Base-by-base conservation (phyloP, 2,113 vertebrate species). In the Muntiacus reevesi region DNA sequence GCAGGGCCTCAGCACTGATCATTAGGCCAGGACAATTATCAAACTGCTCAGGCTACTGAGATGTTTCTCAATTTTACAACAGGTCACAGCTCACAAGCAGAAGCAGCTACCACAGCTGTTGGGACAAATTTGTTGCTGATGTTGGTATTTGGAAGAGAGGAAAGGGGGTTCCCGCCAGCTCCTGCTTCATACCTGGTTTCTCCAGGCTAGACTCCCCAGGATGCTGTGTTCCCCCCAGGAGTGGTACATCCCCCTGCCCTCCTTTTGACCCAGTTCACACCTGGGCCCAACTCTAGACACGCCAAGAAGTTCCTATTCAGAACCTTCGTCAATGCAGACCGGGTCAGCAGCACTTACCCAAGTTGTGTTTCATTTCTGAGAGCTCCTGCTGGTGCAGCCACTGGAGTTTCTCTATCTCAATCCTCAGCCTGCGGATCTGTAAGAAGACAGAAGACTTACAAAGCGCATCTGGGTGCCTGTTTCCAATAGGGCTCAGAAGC, bases 311-410 rank as follows among this genome's bases (percentile, higher is more conserved):
- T 62, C 54, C 33, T 2, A 4, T 2, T n/a, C 57, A 21, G 27
- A 2, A 13, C 71, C n/a, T 1, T 19, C 3, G 7, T 13, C 28
- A 0, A 16, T 0, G 0, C 50, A 25, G 76, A 21, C 43, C 11
- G 0, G 0, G 0, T 3, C 2, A 1, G 9, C 6, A 0, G 59
- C 74, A 98, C 91, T 99, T 11, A 99, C 99, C 99, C 60, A 99
- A 97, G 94, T 99, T 99, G 98, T 99, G 99, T 95, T 99, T 99
- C 99, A 99, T 99, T 98, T 99, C 99, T 0, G 99, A 99, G 47
- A 99, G 98, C 87, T 99, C 99, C 93, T 99, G 99, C 92, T 99
- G 99, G 98, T 99, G 99, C 62, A 99, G 98, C 99, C 99, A 99
- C 91, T 99, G 99, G 28, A 99, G 99, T 55, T 99, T 99, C 98